Percentiles rank a stretch among this genome's conserved stretches.
phyloP scores from a whole-genome alignment of 1,140 invertebrate genomes.

The Nymphalis io region DNA sequence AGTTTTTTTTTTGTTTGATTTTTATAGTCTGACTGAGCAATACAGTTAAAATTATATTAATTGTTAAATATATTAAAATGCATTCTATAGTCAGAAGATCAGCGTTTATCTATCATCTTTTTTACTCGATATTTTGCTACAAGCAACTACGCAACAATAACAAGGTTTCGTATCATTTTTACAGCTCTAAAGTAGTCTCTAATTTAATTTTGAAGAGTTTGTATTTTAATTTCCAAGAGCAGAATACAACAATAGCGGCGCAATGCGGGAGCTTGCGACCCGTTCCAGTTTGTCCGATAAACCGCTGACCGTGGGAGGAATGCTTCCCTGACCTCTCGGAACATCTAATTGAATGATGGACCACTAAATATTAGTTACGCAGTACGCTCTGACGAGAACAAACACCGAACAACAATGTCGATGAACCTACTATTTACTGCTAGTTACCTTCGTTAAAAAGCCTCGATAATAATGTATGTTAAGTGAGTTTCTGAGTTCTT shows the following conservation, averaged over 20 bases:
- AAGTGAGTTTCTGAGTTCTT: slow-evolving; percentile 16
- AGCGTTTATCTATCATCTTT: no score
- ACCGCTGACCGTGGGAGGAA: slow-evolving; percentile 58
- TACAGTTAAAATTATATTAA: no score
- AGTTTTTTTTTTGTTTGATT: no score
- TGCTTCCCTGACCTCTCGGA: slow-evolving; percentile 64
- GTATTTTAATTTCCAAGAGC: slow-evolving; percentile 21
- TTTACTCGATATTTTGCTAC: no score
- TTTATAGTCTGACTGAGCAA: no score
- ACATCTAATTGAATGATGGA: slow-evolving; percentile 64
- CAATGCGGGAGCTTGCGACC: slow-evolving; percentile 44
- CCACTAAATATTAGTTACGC: slow-evolving; percentile 44
- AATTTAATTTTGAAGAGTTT: neutral
- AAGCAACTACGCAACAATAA: no score
- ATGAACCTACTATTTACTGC: slow-evolving; percentile 18
- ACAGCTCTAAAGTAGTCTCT: neutral
- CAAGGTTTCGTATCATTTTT: no score
- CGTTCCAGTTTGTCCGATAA: slow-evolving; percentile 62
- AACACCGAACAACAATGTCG: slow-evolving; percentile 22
- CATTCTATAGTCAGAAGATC: no score
- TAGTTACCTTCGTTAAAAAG: slow-evolving; percentile 18
- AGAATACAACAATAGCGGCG: slow-evolving; percentile 31
- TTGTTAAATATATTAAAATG: no score
- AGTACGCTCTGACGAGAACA: slow-evolving; percentile 24
- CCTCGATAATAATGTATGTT: slow-evolving; percentile 4